Base-by-base conservation (phyloP, 2,888 invertebrate genomes). In the Ametastegia equiseti region DNA sequence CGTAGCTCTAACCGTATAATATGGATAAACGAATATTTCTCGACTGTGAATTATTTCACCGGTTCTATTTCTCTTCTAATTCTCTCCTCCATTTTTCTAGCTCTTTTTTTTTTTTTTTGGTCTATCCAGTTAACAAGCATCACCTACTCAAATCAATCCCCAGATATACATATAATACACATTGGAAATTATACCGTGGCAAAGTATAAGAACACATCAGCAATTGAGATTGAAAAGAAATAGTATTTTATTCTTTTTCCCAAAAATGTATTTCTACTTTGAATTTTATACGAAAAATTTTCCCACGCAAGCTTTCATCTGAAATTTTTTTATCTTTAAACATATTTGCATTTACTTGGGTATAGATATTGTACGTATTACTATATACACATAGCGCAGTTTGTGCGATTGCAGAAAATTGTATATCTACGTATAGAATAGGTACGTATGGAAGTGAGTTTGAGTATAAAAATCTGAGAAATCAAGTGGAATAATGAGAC, bases 11-110 rank as follows among this genome's bases (percentile, higher is more conserved):
- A 42, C 42, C 33, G 13, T 69, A 23, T 69, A 39, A 69, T 39
- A 45, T 1, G 13, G 69, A 69, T 69, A 69, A 69, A 42, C 69
- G 69, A 69, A 69, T 42, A 39, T 69, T 69, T 69, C 42, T 69
- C n/a, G 33, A 39, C 39, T 13, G 23, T 69, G 69, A 69, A 69
- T 39, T 69, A 42, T 23, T 19, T 11, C 13, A 2, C 6, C 63
- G 30, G 33, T 63, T 11, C 5, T 23, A 23, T 54, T 54, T 4
- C n/a, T 36, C 1, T 33, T 23, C 27, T 19, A 23, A 23, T 7
- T 33, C 33, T 7, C 33, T 63, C 15, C 9, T 23, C 4, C 0
- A 27, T 23, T 60, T 60, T 2, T 30, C 11, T 0, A 11, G n/a
- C n/a, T n/a, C n/a, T n/a, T n/a, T 60, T 60, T 60, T 36, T 13